These are phyloP conservation scores for Tortrix viridana DNA, from an alignment of 2,888 invertebrate species.

Conservation along the genomic window DNA sequence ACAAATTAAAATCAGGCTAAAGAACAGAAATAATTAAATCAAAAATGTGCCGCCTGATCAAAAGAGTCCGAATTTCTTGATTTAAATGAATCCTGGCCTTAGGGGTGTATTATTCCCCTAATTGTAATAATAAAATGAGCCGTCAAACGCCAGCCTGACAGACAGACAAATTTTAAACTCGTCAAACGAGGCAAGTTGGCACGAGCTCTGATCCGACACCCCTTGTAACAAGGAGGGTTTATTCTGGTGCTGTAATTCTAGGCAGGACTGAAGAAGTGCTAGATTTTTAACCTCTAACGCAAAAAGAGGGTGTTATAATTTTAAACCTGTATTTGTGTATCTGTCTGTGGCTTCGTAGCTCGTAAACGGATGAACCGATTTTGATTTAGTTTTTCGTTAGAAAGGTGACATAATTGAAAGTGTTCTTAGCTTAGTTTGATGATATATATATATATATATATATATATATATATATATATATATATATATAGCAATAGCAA, in stretches of 20 bases:
- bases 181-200: slow-evolving; percentile 31
- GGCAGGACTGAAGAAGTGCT: not conserved
- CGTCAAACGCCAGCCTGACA: slow-evolving; percentile 34
- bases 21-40: slow-evolving; percentile 23
- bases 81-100: slow-evolving; percentile 1
- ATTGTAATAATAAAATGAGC: slow-evolving; percentile 18
- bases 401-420: no score
- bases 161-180: slow-evolving; percentile 48
- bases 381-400: no score
- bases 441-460: no score
- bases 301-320: no score
- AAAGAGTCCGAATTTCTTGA: slow-evolving; percentile 10
- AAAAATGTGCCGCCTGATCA: slow-evolving; percentile 13
- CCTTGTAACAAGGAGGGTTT: slow-evolving; percentile 38
- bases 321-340: no score
- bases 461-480: no score
- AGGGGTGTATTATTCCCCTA: slow-evolving; percentile 13
- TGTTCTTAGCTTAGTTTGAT: no score
- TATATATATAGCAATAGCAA: no score
- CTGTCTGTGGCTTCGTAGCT: no score
- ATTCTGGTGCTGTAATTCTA: slow-evolving; percentile 36
- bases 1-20: slow-evolving; percentile 14
- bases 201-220: slow-evolving; percentile 18
- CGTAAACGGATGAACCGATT: no score
- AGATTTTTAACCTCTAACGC: no score